These are phyloP conservation scores for Brachyhypopomus occidentalis DNA, from an alignment of 2,113 vertebrate species.

Conservation along the genomic window DNA sequence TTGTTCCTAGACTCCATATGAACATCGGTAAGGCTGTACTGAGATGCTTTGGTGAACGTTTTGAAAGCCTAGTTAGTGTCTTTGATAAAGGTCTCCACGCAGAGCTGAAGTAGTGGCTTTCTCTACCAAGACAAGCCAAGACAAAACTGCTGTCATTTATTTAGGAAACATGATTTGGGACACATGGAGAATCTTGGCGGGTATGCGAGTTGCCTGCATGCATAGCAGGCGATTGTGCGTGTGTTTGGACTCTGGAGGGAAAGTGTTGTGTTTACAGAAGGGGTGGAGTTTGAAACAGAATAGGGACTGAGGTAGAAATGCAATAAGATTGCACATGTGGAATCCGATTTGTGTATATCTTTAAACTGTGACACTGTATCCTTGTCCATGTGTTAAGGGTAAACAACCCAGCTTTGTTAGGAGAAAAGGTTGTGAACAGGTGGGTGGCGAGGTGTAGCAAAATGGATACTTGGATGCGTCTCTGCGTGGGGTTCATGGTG, in stretches of 20 bases:
- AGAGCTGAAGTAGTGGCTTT: constrained; percentile 22
- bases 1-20: background rate
- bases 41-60: constrained; percentile 1
- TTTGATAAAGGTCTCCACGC: background rate
- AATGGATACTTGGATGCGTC: constrained; percentile 54
- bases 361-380: background rate
- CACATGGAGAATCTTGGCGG: constrained; percentile 32
- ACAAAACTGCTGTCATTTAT: constrained; percentile 31
- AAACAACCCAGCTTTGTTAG: constrained; percentile 41
- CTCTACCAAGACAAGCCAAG: background rate
- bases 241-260: constrained; percentile 24
- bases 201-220: background rate
- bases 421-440: constrained; percentile 48
- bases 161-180: constrained; percentile 35
- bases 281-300: background rate
- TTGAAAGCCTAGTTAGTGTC: background rate
- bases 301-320: background rate
- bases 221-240: constrained; percentile 10
- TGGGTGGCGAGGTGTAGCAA: constrained; percentile 32
- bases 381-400: background rate
- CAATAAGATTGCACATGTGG: background rate
- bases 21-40: background rate
- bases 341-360: constrained; percentile 10
- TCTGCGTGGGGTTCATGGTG: constrained; percentile 63
- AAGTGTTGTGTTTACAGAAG: constrained; percentile 20